Base-by-base conservation (phyloP, 2,113 vertebrate genomes). In the Amphilophus citrinellus region DNA sequence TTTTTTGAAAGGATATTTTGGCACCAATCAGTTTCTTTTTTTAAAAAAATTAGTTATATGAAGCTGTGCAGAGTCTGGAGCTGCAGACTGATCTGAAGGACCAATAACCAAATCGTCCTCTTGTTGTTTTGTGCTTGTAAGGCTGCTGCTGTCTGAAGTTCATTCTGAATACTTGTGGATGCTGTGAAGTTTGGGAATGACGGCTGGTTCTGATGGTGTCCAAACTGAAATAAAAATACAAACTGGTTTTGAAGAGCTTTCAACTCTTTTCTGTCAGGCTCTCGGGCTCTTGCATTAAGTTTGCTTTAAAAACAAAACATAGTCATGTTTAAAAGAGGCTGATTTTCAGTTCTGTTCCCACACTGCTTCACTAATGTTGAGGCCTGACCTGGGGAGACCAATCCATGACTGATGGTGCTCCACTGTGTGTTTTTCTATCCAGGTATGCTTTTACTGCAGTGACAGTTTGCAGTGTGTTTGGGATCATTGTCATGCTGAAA, bases 201-300 rank as follows among this genome's bases (percentile, higher is more conserved):
- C 10, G 18, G 77, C 87, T 84, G 78, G 71, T 85, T 89, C 73
- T 81, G 62, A 82, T 80, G 76, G 82, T 60, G 80, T 85, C 87
- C 80, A 73, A 80, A 76, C 78, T 80, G 68, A 73, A 88, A 92
- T 88, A 80, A 91, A 35, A 91, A 88, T 84, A 80, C 88, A 66
- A 84, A 80, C 79, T 83, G 88, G 20, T 80, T 86, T 88, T 80
- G 76, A 80, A 77, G 62, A 15, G 10, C 47, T 66, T 3, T 32
- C 30, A 76, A 20, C 7, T 37, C 30, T 75, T 7, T 37, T 35
- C 30, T 75, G 20, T 57, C 8, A 22, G 18, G 22, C 50, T 15
- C 22, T 71, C 50, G 53, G 18, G 22, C 50, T 15, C 22, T 71
- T 73, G 53, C 17, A 5, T 53, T 73, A 44, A 53, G 66, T 53